Base-by-base conservation (phyloP, 2,797 vertebrate genomes). In the Chelmon rostratus region DNA sequence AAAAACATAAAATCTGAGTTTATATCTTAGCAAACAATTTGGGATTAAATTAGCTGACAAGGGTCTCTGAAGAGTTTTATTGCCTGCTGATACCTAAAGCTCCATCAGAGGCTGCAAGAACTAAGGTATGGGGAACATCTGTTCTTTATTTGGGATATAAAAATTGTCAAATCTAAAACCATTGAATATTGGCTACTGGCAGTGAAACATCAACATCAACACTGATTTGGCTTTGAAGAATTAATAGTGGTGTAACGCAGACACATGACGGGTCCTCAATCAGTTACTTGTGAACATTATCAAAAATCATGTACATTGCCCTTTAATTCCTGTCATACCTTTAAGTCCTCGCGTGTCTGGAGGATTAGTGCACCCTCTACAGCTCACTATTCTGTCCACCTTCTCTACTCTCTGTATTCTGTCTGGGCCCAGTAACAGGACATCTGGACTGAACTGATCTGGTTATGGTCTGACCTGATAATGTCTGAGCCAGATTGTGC, bases 381-480 rank as follows among this genome's bases (percentile, higher is more conserved):
- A 72, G 79, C 28, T 54, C 49, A 40, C 62, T 68, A 4, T 37
- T 58, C 46, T 64, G 15, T 50, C 35, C 37, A 1, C 1, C 5
- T n/a, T 59, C 59, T 79, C 25, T 35, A 2, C 64, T 77, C 9
- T 63, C 28, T n/a, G 13, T 31, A 2, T 35, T 66, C 73, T 68
- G 56, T 82, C 70, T 76, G 84, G 74, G 78, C 0, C n/a, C 77
- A 77, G 68, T 72, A 40, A 46, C 56, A 74, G 66, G 40, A 85
- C 78, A 73, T 80, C 66, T 81, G 70, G 46, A 72, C 81, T 81
- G 62, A 79, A 50, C 40, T 74, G 82, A 86, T 68, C 16, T 82
- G 74, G 21, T 75, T 74, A 37, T 83, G 73, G 31, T 85, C 66
- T 83, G 77, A 79, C 37, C 67, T 80, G 63, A 85, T 75, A 69